phyloP scores from a whole-genome alignment of 2,888 invertebrate species.

The Microctonus hyperodae region DNA sequence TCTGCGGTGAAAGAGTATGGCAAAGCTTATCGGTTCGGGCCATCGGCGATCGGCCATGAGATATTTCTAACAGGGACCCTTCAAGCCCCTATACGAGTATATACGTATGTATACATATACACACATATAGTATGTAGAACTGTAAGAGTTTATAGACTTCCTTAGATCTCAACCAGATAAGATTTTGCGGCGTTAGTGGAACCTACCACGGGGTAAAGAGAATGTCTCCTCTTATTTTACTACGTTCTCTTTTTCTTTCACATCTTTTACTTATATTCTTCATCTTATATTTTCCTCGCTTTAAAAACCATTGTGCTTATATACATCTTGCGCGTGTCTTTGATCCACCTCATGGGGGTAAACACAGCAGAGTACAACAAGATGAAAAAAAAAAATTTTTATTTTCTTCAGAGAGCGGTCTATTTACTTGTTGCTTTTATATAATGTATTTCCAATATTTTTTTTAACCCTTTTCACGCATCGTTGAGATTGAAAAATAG shows the following conservation, averaged over 20 bases:
- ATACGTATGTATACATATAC: no score
- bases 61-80: slow-evolving; percentile 61
- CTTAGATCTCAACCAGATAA: slow-evolving; percentile 57
- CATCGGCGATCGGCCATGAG: slow-evolving; percentile 58
- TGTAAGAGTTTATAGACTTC: no score
- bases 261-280: neutral
- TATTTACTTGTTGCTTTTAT: slow-evolving; percentile 4
- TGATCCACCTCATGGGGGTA: neutral
- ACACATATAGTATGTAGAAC: no score
- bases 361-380: neutral
- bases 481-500: neutral
- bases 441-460: slow-evolving; percentile 7
- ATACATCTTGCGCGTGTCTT: slow-evolving; percentile 43
- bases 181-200: slow-evolving; percentile 58
- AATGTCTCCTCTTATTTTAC: slow-evolving; percentile 20
- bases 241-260: neutral
- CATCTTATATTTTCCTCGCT: neutral
- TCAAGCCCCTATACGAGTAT: slow-evolving; percentile 48
- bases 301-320: slow-evolving; percentile 44
- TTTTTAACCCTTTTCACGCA: slow-evolving; percentile 9
- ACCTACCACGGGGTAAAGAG: slow-evolving; percentile 54
- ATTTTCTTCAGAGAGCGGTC: neutral
- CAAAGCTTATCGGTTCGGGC: slow-evolving; percentile 51
- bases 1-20: slow-evolving; percentile 42
- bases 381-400: neutral